Evolutionary conservation across 2,888 invertebrate genomes (phyloP), one percentile per base, ranked within the genome.

Genomic region (Maniola hyperantus): DNA sequence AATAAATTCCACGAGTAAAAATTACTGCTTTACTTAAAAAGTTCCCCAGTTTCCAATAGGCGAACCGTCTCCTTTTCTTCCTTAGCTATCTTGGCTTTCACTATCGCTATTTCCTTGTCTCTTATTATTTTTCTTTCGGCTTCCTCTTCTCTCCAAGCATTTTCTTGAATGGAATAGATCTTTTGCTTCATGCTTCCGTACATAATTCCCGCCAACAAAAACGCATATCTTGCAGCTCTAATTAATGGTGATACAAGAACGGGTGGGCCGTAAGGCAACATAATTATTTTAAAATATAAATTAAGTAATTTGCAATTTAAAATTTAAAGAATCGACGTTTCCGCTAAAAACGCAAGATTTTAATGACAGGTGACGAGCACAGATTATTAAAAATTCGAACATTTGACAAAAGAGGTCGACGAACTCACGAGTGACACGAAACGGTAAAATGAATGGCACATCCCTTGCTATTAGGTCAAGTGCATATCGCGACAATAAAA

Each of bases 401-500:
- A 63, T 58, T 65, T 62, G 33, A 64, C 69, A 64, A 77, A 76
- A 73, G 75, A 85, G 84, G 77, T 83, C 81, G 69, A 80, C 80
- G 67, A 83, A 78, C 79, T 76, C 67, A 26, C 26, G 26, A 65
- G 60, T 64, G 75, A 70, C 58, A 68, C 58, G 68, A 77, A 77
- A 74, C 71, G 69, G 69, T 72, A 73, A 68, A 66, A 71, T 68
- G 63, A 71, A 75, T 67, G 72, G 74, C 73, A 73, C 79, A 81
- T 78, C 77, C 77, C 75, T 79, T 78, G 57, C 77, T 73, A 93
- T 89, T 93, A 92, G 89, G 88, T 90, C 90, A 90, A 89, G 89
- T 82, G 82, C 91, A 91, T 7, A 89, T 73, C 76, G 78, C 79
- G 76, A 74, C 70, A 77, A 65, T 69, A 67, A 66, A 70, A 68